These are phyloP conservation scores for Misgurnus mizolepis DNA, from an alignment of 2,113 vertebrate species.

Conservation along the genomic window DNA sequence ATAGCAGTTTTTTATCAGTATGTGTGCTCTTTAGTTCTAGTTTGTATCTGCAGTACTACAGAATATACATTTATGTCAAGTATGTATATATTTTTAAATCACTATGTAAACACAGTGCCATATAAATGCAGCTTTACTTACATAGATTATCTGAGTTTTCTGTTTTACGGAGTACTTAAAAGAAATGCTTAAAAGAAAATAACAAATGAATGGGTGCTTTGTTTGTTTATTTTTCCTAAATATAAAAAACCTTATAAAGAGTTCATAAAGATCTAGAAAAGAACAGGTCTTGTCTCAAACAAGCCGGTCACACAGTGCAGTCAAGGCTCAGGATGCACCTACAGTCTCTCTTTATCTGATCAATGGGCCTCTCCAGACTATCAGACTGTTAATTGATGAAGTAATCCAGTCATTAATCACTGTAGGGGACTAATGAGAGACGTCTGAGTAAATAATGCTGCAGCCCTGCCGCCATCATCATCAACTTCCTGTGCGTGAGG, in stretches of 20 bases:
- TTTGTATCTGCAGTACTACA: too few species aligned
- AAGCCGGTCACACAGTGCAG: not conserved
- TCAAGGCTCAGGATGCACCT: constrained; percentile 3
- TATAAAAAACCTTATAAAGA: not conserved
- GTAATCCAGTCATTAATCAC: constrained; percentile 57
- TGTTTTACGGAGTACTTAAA: too few species aligned
- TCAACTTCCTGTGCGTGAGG: constrained; percentile 43
- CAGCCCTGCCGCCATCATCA: constrained; percentile 11
- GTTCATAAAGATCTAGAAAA: not conserved
- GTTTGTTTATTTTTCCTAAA: not conserved
- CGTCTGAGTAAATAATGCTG: constrained; percentile 47
- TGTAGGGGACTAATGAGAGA: constrained; percentile 40
- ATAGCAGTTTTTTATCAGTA: too few species aligned
- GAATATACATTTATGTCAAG: too few species aligned
- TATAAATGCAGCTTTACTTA: too few species aligned
- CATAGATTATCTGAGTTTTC: too few species aligned
- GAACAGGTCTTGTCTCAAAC: not conserved
- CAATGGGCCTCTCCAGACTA: constrained; percentile 44
- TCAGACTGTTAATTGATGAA: constrained; percentile 54
- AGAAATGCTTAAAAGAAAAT: not conserved
- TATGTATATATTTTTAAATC: too few species aligned
- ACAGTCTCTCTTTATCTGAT: constrained; percentile 37
- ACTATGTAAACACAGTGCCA: too few species aligned
- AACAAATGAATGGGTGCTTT: not conserved
- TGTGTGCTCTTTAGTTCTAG: too few species aligned